Evolutionary conservation across 1,140 invertebrate species (phyloP), one percentile per base, ranked within the genome.

Genomic region (Uloborus diversus): DNA sequence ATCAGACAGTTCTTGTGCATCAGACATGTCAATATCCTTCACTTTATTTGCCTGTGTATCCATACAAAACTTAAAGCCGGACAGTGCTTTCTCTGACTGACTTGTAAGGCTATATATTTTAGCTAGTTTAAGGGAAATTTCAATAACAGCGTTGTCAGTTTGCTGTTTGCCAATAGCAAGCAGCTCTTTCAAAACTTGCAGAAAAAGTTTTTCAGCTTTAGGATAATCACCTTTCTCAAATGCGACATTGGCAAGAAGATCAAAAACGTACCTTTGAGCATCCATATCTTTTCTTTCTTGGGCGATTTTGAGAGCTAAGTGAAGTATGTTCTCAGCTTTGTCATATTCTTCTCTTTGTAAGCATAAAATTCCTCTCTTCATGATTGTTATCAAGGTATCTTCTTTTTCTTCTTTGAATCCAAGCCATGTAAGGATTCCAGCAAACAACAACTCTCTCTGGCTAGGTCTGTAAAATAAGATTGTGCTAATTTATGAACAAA

Each of bases 221-320:
- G 90, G 88, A 83, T 92, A 91, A 79, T 96, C 89, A 56, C 91
- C 90, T 61, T 88, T 88, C 83, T 93, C 89, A 84, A 95, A 91
- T 17, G 95, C 94, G 57, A 97, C 88, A 88, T 97, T 96, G 5
- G 95, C 96, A 90, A 98, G 91, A 5, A 95, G 84, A 88, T 97
- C 95, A 85, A 93, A 96, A 73, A 96, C 91, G 83, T 96, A 96
- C 9, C 93, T 93, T 61, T 95, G 88, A 30, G 92, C 94, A 82
- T 93, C 87, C 81, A 90, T 85, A 86, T 94, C 90, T 62, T 92
- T 89, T 49, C 92, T 87, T 83, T 94, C 92, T 85, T 96, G 93
- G 7, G 95, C 94, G 85, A 94, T 89, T 61, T 91, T 91, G 57
- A 96, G 87, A 1, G 94, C 94, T 32, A 95, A 84, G 86, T 95